Percentiles rank a stretch among this genome's conserved stretches.
Evolutionary conservation across 2,888 invertebrate genomes (phyloP).

Genomic region (Ophion slaviceki): DNA sequence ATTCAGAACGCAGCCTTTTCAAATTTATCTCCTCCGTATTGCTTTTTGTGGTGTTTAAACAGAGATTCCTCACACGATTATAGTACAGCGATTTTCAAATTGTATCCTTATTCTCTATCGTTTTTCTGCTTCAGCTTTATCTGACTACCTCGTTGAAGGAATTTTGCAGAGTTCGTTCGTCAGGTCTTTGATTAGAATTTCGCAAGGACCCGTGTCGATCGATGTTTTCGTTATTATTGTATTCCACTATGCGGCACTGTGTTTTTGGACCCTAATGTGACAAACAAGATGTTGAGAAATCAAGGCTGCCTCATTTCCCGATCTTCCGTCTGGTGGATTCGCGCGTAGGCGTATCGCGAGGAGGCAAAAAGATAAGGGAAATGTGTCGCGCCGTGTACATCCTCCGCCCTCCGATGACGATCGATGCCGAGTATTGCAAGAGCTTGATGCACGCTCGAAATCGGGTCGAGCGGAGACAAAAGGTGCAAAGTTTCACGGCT

Average conservation of each 20-base stretch:
- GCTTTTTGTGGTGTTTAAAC: not conserved
- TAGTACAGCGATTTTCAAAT: too few species aligned
- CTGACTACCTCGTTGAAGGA: too few species aligned
- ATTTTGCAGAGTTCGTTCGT: not conserved
- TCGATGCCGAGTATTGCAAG: slow-evolving; percentile 41
- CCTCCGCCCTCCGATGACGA: slow-evolving; percentile 36
- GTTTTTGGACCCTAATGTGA: not conserved
- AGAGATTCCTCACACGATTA: too few species aligned
- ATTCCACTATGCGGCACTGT: not conserved
- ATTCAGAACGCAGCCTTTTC: not conserved
- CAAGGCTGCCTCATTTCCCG: slow-evolving; percentile 5
- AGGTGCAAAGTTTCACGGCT: slow-evolving; percentile 57
- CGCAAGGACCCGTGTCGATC: not conserved
- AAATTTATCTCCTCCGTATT: not conserved
- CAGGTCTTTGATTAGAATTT: not conserved
- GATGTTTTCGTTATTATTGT: not conserved
- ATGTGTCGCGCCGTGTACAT: slow-evolving; percentile 37
- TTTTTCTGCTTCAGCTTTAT: not conserved
- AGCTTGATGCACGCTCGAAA: slow-evolving; percentile 53
- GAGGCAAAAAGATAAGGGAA: slow-evolving; percentile 46
- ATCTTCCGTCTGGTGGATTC: slow-evolving; percentile 18
- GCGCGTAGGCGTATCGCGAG: slow-evolving; percentile 52
- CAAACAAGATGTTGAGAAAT: not conserved
- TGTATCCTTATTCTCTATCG: not conserved
- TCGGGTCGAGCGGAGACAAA: slow-evolving; percentile 52